Percentiles rank a stretch among this genome's conserved stretches.
Evolutionary conservation across 2,797 vertebrate species (phyloP).

Genomic region (Erithacus rubecula): DNA sequence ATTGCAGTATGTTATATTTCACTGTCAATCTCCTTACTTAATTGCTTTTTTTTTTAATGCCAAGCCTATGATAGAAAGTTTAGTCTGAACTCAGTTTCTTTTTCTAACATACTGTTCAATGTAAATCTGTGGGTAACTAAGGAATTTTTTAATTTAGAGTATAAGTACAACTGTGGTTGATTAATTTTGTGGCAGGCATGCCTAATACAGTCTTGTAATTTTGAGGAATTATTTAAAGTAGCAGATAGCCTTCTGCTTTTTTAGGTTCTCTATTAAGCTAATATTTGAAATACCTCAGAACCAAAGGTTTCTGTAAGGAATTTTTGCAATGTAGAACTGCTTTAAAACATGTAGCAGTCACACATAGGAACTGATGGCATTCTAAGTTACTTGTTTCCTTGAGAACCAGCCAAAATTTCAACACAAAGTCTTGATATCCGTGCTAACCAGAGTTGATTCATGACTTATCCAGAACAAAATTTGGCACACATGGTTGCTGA

Average conservation of each 20-base stretch:
- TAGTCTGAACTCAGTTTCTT: slow-evolving; percentile 1
- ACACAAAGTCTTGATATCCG: fast-evolving
- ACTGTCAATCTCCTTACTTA: neutral
- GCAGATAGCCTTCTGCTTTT: neutral
- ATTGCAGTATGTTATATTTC: neutral
- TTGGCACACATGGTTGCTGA: neutral
- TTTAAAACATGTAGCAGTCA: neutral
- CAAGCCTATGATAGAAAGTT: neutral
- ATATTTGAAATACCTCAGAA: neutral
- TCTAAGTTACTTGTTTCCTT: neutral
- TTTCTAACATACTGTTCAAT: neutral
- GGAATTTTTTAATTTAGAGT: neutral
- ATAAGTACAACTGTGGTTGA: neutral
- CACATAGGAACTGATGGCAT: neutral
- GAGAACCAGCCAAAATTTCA: neutral
- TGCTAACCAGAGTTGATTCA: neutral
- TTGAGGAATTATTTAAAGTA: neutral
- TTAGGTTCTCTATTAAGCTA: neutral
- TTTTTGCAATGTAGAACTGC: neutral
- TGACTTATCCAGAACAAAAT: neutral
- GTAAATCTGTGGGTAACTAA: slow-evolving; percentile 4
- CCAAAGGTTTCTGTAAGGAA: neutral
- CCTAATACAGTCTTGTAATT: neutral
- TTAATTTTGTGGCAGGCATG: slow-evolving; percentile 31
- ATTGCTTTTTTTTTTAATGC: neutral